These are phyloP conservation scores for Spinus olivaceus DNA, from an alignment of 2,797 vertebrate genomes.

Conservation along the genomic window DNA sequence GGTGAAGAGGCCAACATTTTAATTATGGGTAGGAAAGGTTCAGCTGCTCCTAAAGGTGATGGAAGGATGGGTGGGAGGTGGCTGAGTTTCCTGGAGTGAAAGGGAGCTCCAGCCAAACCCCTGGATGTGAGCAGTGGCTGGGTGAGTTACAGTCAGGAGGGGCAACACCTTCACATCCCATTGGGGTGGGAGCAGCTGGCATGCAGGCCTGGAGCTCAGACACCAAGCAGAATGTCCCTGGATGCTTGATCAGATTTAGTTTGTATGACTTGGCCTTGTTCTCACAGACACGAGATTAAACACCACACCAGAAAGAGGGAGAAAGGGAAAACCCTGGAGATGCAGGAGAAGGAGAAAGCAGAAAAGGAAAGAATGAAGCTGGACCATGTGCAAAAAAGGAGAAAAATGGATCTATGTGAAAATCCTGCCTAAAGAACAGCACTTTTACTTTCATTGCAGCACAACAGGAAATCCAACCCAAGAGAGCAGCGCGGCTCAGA, in stretches of 20 bases:
- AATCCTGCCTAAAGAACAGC: background rate
- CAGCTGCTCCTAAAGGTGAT: background rate
- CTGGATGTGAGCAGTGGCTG: rapidly evolving
- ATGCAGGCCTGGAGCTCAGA: background rate
- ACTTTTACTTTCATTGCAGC: background rate
- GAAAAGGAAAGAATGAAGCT: background rate
- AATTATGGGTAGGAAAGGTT: background rate
- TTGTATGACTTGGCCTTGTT: rapidly evolving
- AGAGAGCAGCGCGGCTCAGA: background rate
- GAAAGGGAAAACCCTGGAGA: background rate
- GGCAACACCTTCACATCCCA: background rate
- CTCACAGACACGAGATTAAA: background rate
- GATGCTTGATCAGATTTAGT: background rate
- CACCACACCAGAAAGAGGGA: background rate
- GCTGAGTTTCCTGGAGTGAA: background rate
- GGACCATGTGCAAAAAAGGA: rapidly evolving
- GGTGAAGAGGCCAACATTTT: background rate
- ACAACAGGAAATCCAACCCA: background rate
- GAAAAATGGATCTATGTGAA: background rate
- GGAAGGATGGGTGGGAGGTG: background rate
- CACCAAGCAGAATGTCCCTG: rapidly evolving
- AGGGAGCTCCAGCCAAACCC: background rate
- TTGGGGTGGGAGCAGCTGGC: background rate
- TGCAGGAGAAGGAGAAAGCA: background rate
- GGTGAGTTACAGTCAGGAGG: background rate